Percentiles rank a stretch among this genome's conserved stretches.
These are phyloP conservation scores for Natrix natrix DNA, from an alignment of 2,797 vertebrate species.

Conservation along the genomic window DNA sequence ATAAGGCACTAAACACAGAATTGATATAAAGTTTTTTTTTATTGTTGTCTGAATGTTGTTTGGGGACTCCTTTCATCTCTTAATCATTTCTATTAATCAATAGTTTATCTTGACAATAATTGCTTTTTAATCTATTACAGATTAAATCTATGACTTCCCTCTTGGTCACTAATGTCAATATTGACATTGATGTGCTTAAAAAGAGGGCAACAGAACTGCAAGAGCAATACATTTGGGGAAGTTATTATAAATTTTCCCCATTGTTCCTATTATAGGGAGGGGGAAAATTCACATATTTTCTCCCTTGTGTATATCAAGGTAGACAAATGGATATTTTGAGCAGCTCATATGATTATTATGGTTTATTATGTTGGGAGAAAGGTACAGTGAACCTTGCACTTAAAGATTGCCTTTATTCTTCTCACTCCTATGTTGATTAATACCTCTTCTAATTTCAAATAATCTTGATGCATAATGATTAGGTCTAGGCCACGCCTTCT, in stretches of 20 bases:
- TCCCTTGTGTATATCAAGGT: background rate
- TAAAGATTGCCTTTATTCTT: background rate
- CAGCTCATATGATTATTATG: background rate
- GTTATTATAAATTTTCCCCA: background rate
- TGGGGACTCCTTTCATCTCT: background rate
- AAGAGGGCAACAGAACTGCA: background rate
- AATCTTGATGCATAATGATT: background rate
- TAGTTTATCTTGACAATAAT: background rate
- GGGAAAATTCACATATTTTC: no score
- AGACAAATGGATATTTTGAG: background rate
- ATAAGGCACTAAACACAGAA: slow-evolving; percentile 48
- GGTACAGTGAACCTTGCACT: background rate
- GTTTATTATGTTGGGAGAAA: background rate
- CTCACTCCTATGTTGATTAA: background rate
- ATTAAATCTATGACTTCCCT: background rate
- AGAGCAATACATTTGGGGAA: background rate
- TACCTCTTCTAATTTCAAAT: background rate
- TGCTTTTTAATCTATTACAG: background rate
- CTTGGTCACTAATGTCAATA: background rate
- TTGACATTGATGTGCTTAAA: background rate
- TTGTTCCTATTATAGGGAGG: background rate
- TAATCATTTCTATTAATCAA: background rate
- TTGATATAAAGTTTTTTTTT: slow-evolving; percentile 26
- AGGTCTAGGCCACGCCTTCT: background rate
- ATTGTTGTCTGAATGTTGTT: background rate